phyloP scores from a whole-genome alignment of 2,797 vertebrate genomes.

The Lacerta bilineata region DNA sequence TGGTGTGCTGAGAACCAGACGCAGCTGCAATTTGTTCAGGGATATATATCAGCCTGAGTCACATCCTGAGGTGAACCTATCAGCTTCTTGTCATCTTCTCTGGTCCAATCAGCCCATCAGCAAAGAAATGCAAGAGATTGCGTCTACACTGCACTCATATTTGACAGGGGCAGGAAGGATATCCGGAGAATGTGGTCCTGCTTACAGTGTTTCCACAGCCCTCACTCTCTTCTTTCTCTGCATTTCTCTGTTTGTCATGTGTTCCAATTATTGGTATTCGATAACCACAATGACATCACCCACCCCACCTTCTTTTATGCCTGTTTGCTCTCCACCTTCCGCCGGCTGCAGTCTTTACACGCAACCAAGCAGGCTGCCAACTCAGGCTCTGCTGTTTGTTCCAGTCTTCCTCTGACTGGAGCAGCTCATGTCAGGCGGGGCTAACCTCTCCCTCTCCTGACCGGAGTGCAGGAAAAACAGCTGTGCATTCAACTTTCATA shows the following conservation, averaged over 20 bases:
- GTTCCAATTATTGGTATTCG: neutral
- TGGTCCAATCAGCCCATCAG: slow-evolving; percentile 26
- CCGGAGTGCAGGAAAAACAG: neutral
- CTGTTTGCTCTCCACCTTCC: slow-evolving; percentile 21
- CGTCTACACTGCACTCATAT: neutral
- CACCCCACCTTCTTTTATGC: slow-evolving; percentile 2
- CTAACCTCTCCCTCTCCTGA: neutral
- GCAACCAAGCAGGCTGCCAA: slow-evolving; percentile 57
- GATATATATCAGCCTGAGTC: neutral
- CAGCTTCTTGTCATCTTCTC: slow-evolving; percentile 6
- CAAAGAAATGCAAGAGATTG: fast-evolving
- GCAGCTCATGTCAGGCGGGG: neutral
- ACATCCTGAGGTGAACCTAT: neutral
- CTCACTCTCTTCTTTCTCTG: neutral
- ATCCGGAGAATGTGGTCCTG: slow-evolving; percentile 35
- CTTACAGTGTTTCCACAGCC: slow-evolving; percentile 27
- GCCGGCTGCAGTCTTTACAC: neutral
- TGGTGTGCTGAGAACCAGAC: neutral
- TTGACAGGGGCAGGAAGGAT: slow-evolving; percentile 33
- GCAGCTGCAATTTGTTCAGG: neutral
- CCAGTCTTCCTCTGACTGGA: neutral
- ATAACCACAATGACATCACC: slow-evolving; percentile 64
- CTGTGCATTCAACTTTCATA: slow-evolving; percentile 22
- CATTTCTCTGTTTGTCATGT: neutral
- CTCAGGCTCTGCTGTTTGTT: fast-evolving